A percentile compares a stretch with the other conserved stretches of the same genome.
Evolutionary conservation across 2,888 invertebrate species (phyloP).

Genomic region (Rhingia campestris): DNA sequence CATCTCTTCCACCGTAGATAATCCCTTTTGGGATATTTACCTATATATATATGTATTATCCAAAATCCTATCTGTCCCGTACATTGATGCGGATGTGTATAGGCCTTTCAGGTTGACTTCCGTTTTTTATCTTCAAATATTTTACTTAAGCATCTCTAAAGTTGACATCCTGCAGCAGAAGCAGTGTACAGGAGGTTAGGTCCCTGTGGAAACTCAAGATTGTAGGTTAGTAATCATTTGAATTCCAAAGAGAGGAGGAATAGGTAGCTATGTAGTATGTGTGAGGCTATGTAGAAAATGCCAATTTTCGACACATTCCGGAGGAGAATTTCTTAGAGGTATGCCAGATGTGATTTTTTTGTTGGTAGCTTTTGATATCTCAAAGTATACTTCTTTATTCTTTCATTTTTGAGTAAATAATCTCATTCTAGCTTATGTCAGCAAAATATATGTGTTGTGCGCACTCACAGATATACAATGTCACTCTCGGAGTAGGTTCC

Average conservation of each 20-base stretch:
- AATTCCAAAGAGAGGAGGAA: conserved; percentile 48
- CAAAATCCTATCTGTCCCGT: conserved; percentile 62
- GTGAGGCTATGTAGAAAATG: conserved; percentile 13
- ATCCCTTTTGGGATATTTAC: conserved; percentile 57
- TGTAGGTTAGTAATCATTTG: conserved; percentile 59
- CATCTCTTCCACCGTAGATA: background rate
- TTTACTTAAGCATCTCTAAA: conserved; percentile 48
- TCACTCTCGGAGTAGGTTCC: conserved; percentile 1
- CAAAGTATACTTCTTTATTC: conserved; percentile 1
- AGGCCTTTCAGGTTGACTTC: conserved; percentile 43
- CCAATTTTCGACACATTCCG: conserved; percentile 37
- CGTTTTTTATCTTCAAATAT: conserved; percentile 57
- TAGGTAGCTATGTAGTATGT: background rate
- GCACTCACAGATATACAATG: conserved; percentile 1
- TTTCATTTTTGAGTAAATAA: conserved; percentile 32
- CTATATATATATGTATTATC: conserved; percentile 33
- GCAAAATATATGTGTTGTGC: conserved; percentile 36
- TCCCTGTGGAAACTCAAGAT: conserved; percentile 1
- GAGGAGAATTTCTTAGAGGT: conserved; percentile 5
- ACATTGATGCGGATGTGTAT: conserved; percentile 1
- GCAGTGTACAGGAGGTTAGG: background rate
- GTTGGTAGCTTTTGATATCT: conserved; percentile 2
- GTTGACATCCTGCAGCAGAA: conserved; percentile 37
- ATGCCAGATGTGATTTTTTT: conserved; percentile 20
- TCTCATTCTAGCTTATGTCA: conserved; percentile 57